These are phyloP conservation scores for Eurypyga helias DNA, from an alignment of 2,113 vertebrate species.

Conservation along the genomic window DNA sequence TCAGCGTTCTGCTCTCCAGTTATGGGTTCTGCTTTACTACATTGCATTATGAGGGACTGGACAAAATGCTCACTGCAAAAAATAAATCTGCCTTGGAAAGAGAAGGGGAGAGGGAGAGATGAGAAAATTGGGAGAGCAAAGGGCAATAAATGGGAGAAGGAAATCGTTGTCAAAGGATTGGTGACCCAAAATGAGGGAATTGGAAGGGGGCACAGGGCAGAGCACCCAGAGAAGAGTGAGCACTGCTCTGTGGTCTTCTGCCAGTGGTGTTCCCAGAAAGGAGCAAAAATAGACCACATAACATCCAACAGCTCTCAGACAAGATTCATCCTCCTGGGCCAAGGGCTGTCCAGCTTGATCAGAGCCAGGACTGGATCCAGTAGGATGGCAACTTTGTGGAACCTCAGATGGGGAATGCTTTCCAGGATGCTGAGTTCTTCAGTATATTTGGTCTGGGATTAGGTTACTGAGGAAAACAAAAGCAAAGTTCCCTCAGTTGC, in stretches of 20 bases:
- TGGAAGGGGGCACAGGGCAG: not conserved
- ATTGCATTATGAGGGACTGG: not conserved
- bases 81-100: not conserved
- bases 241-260: not conserved
- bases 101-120: not conserved
- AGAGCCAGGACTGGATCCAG: not conserved
- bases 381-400: not conserved
- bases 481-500: not conserved
- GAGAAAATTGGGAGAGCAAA: not conserved
- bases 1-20: not conserved
- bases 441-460: not conserved
- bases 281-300: not conserved
- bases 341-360: not conserved
- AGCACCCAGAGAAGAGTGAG: not conserved
- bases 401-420: not conserved
- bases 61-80: not conserved
- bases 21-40: not conserved
- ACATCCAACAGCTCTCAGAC: not conserved
- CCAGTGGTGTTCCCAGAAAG: not conserved
- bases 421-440: not conserved
- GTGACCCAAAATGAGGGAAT: not conserved
- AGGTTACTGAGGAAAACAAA: not conserved
- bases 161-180: not conserved
- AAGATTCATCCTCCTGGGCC: not conserved
- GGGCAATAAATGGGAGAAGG: not conserved